A percentile compares a stretch with the other conserved stretches of the same genome.
These are phyloP conservation scores for Micromussa lordhowensis DNA, from an alignment of 92 coral and sea anemone species.

Conservation along the genomic window DNA sequence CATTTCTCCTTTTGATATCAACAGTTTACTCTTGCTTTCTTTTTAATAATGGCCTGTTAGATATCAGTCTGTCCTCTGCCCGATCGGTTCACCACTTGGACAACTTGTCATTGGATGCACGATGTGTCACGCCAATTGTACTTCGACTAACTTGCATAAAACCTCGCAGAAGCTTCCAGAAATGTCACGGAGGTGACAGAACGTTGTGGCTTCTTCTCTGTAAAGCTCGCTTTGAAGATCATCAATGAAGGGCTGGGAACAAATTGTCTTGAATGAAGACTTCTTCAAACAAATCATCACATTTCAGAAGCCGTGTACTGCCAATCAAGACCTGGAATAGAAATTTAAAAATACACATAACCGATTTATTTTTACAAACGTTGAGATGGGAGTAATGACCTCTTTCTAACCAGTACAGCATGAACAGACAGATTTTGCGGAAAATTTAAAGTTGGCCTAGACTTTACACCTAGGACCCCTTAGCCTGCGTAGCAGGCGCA, in stretches of 20 bases:
- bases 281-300: constrained; percentile 78
- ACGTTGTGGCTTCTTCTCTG: background rate
- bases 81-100: background rate
- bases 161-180: background rate
- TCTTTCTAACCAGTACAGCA: background rate
- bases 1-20: background rate
- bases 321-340: constrained; percentile 91
- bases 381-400: background rate
- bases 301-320: constrained; percentile 87
- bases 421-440: no score
- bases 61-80: background rate
- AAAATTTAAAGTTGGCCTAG: no score
- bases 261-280: constrained; percentile 87
- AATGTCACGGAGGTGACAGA: background rate
- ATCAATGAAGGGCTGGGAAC: constrained; percentile 66
- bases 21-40: background rate
- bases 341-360: no score
- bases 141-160: background rate
- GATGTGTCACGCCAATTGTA: background rate
- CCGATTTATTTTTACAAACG: no score
- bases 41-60: background rate
- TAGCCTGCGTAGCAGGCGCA: no score
- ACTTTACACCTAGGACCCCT: no score
- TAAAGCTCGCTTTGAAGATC: background rate
- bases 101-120: background rate